Base-by-base conservation (phyloP, 2,797 vertebrate species). In the Fringilla coelebs region DNA sequence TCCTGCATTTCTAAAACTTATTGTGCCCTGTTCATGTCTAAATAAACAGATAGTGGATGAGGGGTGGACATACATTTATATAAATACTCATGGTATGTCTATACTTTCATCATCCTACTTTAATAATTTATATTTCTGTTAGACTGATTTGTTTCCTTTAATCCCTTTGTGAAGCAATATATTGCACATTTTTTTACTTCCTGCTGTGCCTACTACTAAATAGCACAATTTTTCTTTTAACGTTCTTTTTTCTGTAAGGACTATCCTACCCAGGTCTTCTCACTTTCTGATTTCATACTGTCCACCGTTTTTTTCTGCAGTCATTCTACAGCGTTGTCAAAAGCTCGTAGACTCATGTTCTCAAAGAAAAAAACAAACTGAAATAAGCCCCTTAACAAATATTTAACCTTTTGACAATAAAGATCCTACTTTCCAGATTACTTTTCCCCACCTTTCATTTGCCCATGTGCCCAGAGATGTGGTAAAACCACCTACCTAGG, bases 111-210 rank as follows among this genome's bases (percentile, higher is more conserved):
- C 20, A 51, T 54, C n/a, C 41, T 66, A 34, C 38, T 91, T 72
- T 58, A 85, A 68, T 92, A 85, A 83, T 92, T 87, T 83, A 63
- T 88, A 68, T 91, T 78, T 93, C 32, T 52, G 25, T 17, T 85
- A 85, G 77, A 38, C 38, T 62, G 49, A 74, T 91, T 89, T 92
- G 12, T 78, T 91, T 83, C 25, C 17, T 45, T 72, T 90, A 89
- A 92, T 87, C 75, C 36, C 8, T 89, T 54, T 88, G 31, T 48
- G 72, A 96, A 92, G 57, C 62, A 83, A 65, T 83, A 61, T 61
- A 61, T 29, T 89, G 14, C 18, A 83, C 52, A 74, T 55, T 6
- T 84, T 92, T 91, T 92, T 88, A 55, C 11, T 58, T 85, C 62
- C 61, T 85, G 57, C 29, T 87, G 34, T 85, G 65, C 43, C 29